phyloP scores from a whole-genome alignment of 2,797 vertebrate genomes.

The Notamacropus eugenii region DNA sequence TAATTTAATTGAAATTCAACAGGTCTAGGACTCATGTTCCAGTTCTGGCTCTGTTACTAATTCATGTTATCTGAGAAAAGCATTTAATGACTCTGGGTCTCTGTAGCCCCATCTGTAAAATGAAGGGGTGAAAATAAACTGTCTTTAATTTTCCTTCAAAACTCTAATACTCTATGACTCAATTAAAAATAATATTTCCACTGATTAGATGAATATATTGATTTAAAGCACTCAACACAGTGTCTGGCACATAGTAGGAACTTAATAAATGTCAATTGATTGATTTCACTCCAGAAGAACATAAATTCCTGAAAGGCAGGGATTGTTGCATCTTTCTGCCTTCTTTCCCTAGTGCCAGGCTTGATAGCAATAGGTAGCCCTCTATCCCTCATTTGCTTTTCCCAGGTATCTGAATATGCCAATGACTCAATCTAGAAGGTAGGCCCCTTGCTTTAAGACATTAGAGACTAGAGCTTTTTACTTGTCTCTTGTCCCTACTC shows the following conservation, averaged over 20 bases:
- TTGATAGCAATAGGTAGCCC: not conserved
- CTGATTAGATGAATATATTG: conserved; percentile 56
- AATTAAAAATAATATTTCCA: conserved; percentile 57
- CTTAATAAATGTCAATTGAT: not conserved
- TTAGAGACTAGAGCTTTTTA: not conserved
- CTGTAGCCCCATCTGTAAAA: not conserved
- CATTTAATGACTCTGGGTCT: not conserved
- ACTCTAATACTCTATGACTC: conserved; percentile 15
- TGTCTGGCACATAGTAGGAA: not conserved
- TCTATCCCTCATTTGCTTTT: not conserved
- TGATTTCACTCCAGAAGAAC: not conserved
- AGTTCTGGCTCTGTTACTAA: not conserved
- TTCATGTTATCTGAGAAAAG: not conserved
- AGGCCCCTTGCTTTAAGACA: not conserved
- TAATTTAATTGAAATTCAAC: not conserved
- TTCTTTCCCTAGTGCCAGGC: not conserved
- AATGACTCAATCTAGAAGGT: not conserved
- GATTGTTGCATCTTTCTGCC: not conserved
- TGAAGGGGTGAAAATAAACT: not conserved
- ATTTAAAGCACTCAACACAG: conserved; percentile 14
- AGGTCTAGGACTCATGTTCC: not conserved
- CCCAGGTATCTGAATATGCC: not conserved
- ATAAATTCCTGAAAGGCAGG: not conserved
- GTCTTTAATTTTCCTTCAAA: not conserved
- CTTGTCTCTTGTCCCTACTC: not conserved